Evolutionary conservation across 2,797 vertebrate genomes (phyloP).

Genomic region (Ficedula albicollis): DNA sequence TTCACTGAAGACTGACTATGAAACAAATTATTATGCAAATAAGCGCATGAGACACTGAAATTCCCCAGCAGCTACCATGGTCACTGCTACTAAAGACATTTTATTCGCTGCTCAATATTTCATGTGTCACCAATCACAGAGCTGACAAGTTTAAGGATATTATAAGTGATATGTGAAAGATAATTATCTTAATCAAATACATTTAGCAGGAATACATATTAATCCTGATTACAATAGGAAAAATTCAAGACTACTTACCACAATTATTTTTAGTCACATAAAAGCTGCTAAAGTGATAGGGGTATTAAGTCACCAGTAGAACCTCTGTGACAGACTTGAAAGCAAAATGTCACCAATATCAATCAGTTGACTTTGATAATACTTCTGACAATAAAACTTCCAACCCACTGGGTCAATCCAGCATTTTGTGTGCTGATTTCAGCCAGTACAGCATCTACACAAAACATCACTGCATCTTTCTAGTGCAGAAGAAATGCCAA

Average conservation of each 20-base stretch:
- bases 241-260: slow-evolving; percentile 13
- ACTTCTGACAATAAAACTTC: background rate
- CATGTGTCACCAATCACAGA: slow-evolving; percentile 45
- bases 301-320: slow-evolving; percentile 15
- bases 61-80: background rate
- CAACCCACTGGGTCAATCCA: background rate
- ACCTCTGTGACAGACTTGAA: background rate
- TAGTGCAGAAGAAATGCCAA: background rate
- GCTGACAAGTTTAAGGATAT: slow-evolving; percentile 56
- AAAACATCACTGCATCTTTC: background rate
- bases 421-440: background rate
- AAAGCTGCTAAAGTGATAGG: background rate
- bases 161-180: background rate
- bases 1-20: slow-evolving; percentile 33
- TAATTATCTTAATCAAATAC: slow-evolving; percentile 27
- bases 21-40: slow-evolving; percentile 41
- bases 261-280: slow-evolving; percentile 19
- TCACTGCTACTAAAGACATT: slow-evolving; percentile 30
- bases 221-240: slow-evolving; percentile 30
- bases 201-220: slow-evolving; percentile 5
- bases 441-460: background rate
- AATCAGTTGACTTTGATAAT: background rate
- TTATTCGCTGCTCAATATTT: slow-evolving; percentile 39
- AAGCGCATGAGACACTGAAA: slow-evolving; percentile 18
- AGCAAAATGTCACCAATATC: slow-evolving; percentile 17